Base-by-base conservation (phyloP, 2,888 invertebrate species). In the Pocota personata region DNA sequence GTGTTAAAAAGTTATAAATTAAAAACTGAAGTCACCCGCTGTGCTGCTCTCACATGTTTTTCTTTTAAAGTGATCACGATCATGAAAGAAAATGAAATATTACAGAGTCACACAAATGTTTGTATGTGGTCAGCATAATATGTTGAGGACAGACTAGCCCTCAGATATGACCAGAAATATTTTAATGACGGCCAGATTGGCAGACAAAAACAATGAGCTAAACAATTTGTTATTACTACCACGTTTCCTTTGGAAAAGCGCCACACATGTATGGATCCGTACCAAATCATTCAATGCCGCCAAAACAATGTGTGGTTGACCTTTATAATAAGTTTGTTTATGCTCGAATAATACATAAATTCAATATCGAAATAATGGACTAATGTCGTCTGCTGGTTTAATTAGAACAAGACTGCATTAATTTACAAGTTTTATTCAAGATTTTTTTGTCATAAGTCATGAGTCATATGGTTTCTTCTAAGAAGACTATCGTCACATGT, bases 241-340 rank as follows among this genome's bases (percentile, higher is more conserved):
- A 76, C 76, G 76, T 76, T 48, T 58, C 57, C 30, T 67, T 76
- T 43, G 75, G 19, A 55, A 66, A 48, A 27, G 66, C 35, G 35
- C 35, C 64, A 66, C 43, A 52, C 43, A n/a, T n/a, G n/a, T n/a
- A n/a, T n/a, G n/a, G n/a, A n/a, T n/a, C n/a, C n/a, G n/a, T n/a
- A n/a, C n/a, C n/a, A n/a, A 43, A 46, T 43, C 24, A 35, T 46
- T 58, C 67, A 66, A 66, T 66, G 66, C 16, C 66, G 6, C 19
- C 35, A 4, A 52, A 60, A 46, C 55, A 46, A 24, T 40, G 37
- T 8, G 66, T 58, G 67, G 58, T 55, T 67, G 67, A 67, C 76
- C 76, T 76, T n/a, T 46, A 55, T 19, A 32, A 35, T 12, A 19
- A 14, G 32, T 32, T 32, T 35, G 16, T 57, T 57, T 16, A 19